Conservation (phyloP, 1,140 invertebrate genomes). For the Pogonus chalceus region DNA sequence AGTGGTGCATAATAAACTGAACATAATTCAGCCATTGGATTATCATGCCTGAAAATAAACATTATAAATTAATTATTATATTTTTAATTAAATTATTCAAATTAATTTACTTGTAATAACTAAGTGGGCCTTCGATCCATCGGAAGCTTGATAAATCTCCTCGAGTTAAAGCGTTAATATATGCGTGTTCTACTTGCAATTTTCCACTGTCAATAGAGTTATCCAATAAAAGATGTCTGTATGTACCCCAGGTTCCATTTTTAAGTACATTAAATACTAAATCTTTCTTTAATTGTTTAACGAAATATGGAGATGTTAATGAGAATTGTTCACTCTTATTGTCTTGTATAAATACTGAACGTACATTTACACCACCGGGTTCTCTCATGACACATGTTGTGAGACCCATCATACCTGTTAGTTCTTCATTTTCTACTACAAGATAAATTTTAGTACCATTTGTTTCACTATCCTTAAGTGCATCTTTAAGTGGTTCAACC, state of each 20-base stretch:
- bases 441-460: conserved; percentile 55
- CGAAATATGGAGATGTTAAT: conserved; percentile 44
- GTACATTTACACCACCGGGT: conserved; percentile 62
- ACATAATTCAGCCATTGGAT: conserved; percentile 55
- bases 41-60: conserved; percentile 33
- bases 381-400: conserved; percentile 82
- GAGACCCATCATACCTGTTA: conserved; percentile 73
- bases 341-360: conserved; percentile 61
- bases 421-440: conserved; percentile 54
- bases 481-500: conserved; percentile 70
- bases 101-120: conserved; percentile 40
- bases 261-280: conserved; percentile 74
- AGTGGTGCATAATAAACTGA: conserved; percentile 86
- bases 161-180: conserved; percentile 79
- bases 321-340: conserved; percentile 50
- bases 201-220: conserved; percentile 39
- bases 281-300: conserved; percentile 59
- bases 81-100: conserved; percentile 14
- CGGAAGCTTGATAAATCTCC: conserved; percentile 85
- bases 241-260: conserved; percentile 72
- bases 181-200: conserved; percentile 71
- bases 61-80: conserved; percentile 1
- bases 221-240: conserved; percentile 64
- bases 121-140: conserved; percentile 85
- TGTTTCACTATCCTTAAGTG: conserved; percentile 47